These are phyloP conservation scores for Cuniculus paca DNA, from an alignment of 2,797 vertebrate species.

Conservation along the genomic window DNA sequence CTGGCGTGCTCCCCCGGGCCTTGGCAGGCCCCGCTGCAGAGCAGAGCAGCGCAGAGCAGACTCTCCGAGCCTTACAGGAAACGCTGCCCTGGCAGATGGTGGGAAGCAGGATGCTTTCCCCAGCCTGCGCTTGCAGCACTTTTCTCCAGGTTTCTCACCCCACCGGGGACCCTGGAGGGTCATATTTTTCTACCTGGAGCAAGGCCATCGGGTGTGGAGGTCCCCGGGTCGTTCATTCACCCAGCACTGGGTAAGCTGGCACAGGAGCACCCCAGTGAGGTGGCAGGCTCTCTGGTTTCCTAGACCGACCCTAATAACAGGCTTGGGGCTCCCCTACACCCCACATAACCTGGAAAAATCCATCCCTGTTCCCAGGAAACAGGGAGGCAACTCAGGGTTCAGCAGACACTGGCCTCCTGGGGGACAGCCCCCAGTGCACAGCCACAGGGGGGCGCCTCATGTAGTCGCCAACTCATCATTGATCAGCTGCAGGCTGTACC, in stretches of 20 bases:
- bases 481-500: background rate
- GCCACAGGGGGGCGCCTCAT: background rate
- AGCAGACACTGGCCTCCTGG: accelerated
- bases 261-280: accelerated
- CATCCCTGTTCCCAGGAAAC: background rate
- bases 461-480: background rate
- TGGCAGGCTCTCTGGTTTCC: background rate
- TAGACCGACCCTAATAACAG: accelerated
- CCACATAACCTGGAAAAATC: background rate
- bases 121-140: background rate
- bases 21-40: conserved; percentile 73
- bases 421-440: background rate
- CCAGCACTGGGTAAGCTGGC: background rate
- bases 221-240: background rate
- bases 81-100: conserved; percentile 61
- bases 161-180: background rate
- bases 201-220: accelerated
- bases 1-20: conserved; percentile 78
- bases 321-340: background rate
- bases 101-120: background rate
- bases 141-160: background rate
- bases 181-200: background rate
- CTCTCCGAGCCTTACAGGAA: conserved; percentile 64
- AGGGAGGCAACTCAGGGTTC: background rate
- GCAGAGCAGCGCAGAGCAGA: conserved; percentile 4